Base-by-base conservation (phyloP, 92 coral and sea anemone genomes). In the Palythoa caribaeorum region DNA sequence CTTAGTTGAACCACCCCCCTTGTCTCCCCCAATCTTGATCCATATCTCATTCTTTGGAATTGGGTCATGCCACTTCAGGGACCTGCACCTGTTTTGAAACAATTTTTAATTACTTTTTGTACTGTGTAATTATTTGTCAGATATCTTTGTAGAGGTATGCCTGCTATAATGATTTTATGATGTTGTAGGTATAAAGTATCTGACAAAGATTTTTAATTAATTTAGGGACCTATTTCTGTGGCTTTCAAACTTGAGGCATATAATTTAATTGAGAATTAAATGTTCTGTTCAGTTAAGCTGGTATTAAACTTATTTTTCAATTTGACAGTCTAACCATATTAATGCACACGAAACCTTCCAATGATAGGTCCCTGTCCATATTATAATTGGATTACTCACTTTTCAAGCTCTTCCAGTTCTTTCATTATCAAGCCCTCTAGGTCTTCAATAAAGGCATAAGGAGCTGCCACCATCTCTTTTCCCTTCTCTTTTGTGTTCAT, bases 351-450 rank as follows among this genome's bases (percentile, higher is more conserved):
- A 38, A 37, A 37, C 20, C 20, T 12, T 63, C 21, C 72, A 66
- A 20, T 66, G 11, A 16, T 66, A 20, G n/a, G 7, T 20, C 9
- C 16, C 36, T 66, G 72, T 21, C 10, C 28, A 5, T 38, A 11
- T 73, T 40, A 38, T 11, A 74, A 74, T 12, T 6, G 72, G n/a
- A 20, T 66, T 20, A 66, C 59, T 38, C 59, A 74, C 79, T 13
- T 74, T 48, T 74, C 59, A 47, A 74, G 60, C 35, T 74, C 37
- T 44, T 74, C 79, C n/a, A 74, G 79, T 47, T 74, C 79, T 6
- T 47, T 47, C 79, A 16, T 47, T 48, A 74, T 74, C 21, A 48
- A n/a, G 3, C 21, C 38, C 60, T 74, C 79, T 55, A 74, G 35
- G 59, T 74, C 54, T 0, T 74, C 13, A 19, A 74, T 37, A 19